These are phyloP conservation scores for Desmodus rotundus DNA, from an alignment of 2,113 vertebrate genomes.

Conservation along the genomic window DNA sequence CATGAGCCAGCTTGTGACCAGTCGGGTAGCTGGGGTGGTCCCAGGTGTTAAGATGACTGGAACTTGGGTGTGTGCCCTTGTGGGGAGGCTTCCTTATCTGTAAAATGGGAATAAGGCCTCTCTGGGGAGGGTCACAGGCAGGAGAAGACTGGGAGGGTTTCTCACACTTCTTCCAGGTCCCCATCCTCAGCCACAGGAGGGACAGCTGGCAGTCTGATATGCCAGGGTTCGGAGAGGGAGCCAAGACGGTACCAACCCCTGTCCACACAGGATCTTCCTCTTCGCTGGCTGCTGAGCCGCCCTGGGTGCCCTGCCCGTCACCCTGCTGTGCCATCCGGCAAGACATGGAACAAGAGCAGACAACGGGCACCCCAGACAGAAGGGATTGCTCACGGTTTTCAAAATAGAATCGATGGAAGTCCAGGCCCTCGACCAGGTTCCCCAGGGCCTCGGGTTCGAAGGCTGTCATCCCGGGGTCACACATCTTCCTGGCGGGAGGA, in stretches of 20 bases:
- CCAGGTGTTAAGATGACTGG: too few relatives aligned
- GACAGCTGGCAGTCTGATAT: not conserved
- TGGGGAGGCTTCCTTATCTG: not conserved
- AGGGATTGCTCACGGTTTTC: conserved; percentile 91
- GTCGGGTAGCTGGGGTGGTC: not conserved
- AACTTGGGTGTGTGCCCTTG: not conserved
- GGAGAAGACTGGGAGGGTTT: not conserved
- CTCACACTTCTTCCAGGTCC: not conserved
- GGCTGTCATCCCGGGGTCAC: conserved; percentile 96
- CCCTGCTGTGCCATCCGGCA: conserved; percentile 67
- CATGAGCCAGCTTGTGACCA: not conserved
- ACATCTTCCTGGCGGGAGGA: conserved; percentile 92
- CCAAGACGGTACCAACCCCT: conserved; percentile 40
- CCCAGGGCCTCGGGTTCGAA: conserved; percentile 97
- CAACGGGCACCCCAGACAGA: conserved; percentile 54
- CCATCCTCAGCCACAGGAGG: not conserved
- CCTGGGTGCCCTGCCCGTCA: conserved; percentile 61
- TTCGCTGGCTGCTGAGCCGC: conserved; percentile 37
- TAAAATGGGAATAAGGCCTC: not conserved
- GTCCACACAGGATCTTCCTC: conserved; percentile 23
- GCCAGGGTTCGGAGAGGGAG: conserved; percentile 26
- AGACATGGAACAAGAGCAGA: conserved; percentile 55
- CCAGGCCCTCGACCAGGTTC: conserved; percentile 96
- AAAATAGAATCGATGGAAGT: conserved; percentile 99
- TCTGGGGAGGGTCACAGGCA: not conserved